These are phyloP conservation scores for Papilio dardanus DNA, from an alignment of 1,140 invertebrate species.

Conservation along the genomic window DNA sequence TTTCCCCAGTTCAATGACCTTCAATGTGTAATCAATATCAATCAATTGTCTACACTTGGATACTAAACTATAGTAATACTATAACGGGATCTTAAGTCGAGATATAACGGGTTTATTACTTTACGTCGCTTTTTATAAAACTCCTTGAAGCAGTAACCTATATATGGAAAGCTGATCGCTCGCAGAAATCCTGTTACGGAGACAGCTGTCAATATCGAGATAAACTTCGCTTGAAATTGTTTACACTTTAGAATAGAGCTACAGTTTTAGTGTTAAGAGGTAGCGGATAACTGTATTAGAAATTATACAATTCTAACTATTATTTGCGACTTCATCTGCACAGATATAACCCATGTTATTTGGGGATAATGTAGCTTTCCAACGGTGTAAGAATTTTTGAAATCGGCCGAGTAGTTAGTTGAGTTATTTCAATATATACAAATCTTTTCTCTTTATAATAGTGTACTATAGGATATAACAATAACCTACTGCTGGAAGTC, in stretches of 20 bases:
- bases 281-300: constrained; percentile 1
- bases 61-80: background rate
- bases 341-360: no score
- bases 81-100: background rate
- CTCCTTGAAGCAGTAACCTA: constrained; percentile 12
- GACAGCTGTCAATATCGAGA: constrained; percentile 20
- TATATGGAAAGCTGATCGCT: constrained; percentile 21
- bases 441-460: no score
- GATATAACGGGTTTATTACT: background rate
- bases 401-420: no score
- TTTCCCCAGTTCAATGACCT: background rate
- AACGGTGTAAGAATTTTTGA: no score
- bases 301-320: background rate
- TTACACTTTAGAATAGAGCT: background rate
- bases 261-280: background rate
- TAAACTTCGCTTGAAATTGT: constrained; percentile 18
- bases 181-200: constrained; percentile 12
- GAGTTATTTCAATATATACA: no score
- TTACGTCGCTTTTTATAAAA: constrained; percentile 21
- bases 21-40: background rate
- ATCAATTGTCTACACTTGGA: background rate
- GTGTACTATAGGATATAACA: no score
- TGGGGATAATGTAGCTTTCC: no score
- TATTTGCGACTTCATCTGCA: no score
- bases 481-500: no score